Conservation (phyloP, 2,797 vertebrate species). For the Falco peregrinus region DNA sequence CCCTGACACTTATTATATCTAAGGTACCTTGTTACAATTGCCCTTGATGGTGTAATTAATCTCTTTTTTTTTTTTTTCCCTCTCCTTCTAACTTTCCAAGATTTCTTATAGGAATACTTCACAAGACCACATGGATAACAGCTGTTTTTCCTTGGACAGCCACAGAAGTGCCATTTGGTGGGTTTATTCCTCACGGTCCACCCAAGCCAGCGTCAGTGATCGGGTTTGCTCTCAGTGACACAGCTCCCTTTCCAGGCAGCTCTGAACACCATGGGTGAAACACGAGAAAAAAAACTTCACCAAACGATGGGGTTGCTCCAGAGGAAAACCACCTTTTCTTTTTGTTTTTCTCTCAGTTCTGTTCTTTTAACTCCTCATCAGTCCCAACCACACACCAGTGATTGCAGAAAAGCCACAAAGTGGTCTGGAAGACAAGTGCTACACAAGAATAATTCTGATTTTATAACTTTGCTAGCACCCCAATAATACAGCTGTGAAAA, state of each 20-base stretch:
- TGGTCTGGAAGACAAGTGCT: too few relatives aligned
- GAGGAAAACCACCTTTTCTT: neutral
- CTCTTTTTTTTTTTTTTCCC: neutral
- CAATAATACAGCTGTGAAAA: neutral
- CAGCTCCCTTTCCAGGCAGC: neutral
- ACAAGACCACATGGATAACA: neutral
- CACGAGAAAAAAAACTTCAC: neutral
- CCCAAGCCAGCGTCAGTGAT: constrained; percentile 3
- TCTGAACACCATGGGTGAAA: constrained; percentile 13
- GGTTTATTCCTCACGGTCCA: neutral
- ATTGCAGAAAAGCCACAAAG: fast-evolving
- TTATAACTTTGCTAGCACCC: neutral
- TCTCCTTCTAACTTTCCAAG: constrained; percentile 7
- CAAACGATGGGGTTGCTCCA: neutral
- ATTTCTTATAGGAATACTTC: constrained; percentile 53
- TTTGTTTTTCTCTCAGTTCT: neutral
- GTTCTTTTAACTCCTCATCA: neutral
- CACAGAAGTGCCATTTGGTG: neutral
- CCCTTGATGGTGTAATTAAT: neutral
- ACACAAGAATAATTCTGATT: neutral
- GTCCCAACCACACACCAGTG: neutral
- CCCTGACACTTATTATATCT: too few relatives aligned
- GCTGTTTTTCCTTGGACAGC: neutral
- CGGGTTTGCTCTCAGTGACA: constrained; percentile 49
- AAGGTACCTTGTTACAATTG: neutral